These are phyloP conservation scores for Scelioninae gen. 1 DNA, from an alignment of 2,888 invertebrate genomes.

Conservation along the genomic window DNA sequence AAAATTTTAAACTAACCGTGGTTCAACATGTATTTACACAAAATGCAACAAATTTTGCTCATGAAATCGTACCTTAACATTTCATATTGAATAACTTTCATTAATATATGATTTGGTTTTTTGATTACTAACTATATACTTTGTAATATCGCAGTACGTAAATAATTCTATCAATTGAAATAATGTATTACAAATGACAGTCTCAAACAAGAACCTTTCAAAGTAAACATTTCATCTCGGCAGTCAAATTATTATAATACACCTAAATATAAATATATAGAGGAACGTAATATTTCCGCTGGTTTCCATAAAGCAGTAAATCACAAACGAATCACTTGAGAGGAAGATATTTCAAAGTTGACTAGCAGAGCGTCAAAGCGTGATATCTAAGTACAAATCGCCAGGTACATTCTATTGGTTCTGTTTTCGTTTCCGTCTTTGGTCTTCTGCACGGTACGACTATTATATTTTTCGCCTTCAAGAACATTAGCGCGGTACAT, in stretches of 20 bases:
- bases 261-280: neutral
- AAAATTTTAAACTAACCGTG: too few relatives aligned
- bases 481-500: slow-evolving; percentile 15
- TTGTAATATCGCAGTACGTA: too few relatives aligned
- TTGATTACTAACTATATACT: too few relatives aligned
- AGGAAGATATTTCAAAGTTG: slow-evolving; percentile 77
- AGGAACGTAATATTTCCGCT: neutral
- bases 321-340: slow-evolving; percentile 75
- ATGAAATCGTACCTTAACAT: too few relatives aligned
- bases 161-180: too few relatives aligned
- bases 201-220: too few relatives aligned
- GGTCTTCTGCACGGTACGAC: slow-evolving; percentile 52
- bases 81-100: too few relatives aligned
- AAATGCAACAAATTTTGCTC: too few relatives aligned
- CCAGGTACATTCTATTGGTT: slow-evolving; percentile 61
- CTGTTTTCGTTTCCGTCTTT: slow-evolving; percentile 69
- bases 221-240: too few relatives aligned
- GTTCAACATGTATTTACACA: too few relatives aligned
- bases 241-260: neutral
- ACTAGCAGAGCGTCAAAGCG: slow-evolving; percentile 78
- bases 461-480: slow-evolving; percentile 51
- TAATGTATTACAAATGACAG: too few relatives aligned
- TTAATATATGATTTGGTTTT: too few relatives aligned
- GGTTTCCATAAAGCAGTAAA: slow-evolving; percentile 67
- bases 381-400: slow-evolving; percentile 75